Base-by-base conservation (phyloP, 1,140 invertebrate species). In the Drosophila tropicalis region DNA sequence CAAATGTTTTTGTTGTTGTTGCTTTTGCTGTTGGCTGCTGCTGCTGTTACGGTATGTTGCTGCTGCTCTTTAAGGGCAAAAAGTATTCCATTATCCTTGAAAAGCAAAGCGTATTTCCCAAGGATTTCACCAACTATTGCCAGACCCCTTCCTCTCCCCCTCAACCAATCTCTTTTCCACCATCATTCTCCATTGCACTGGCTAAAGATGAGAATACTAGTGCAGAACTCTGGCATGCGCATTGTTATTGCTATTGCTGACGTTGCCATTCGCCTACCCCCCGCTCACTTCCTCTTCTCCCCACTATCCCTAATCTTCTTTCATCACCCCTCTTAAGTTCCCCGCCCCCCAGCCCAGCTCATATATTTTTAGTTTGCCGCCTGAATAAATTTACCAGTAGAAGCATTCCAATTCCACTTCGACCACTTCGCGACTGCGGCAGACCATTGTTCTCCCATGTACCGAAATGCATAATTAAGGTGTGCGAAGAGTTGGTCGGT, bases 41-140 rank as follows among this genome's bases (percentile, higher is more conserved):
- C 32, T 64, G 41, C 29, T 56, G 67, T 36, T 77, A 67, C 70
- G 72, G 76, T 72, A 83, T 84, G 81, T 84, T 64, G 41, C 29
- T 56, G 81, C 81, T 78, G 82, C 76, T 80, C 80, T 87, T 87
- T 78, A 87, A 87, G 81, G 76, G 73, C 87, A 81, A 76, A 81
- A 76, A 79, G 84, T 68, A 81, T 87, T 79, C 70, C 77, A 83
- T 87, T 90, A 90, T 90, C 87, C 87, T 90, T 90, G 87, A 82
- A 80, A 80, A 71, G 70, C 76, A 82, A 85, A 84, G 44, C 44
- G 34, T 67, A 67, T 86, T 74, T 80, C 57, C 81, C 86, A 90
- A 90, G 86, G 86, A 90, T 90, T 74, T 86, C 60, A 70, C 40
- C 57, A 63, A 60, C 68, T 61, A 29, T 32, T 67, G 70, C 54